Base-by-base conservation (phyloP, 2,888 invertebrate genomes). In the Ferrisia virgata region DNA sequence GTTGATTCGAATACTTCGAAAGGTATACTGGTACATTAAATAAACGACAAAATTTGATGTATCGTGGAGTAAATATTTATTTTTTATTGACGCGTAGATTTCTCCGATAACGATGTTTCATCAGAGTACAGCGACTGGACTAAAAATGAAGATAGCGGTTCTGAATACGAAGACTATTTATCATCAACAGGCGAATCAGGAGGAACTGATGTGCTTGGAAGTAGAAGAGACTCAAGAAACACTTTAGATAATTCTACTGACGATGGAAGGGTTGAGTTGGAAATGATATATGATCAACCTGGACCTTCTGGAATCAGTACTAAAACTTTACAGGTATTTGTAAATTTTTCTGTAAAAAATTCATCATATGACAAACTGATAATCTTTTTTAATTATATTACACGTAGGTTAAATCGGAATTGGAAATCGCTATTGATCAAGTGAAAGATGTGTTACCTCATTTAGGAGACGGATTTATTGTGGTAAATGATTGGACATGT, bases 381-480 rank as follows among this genome's bases (percentile, higher is more conserved):
- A 25, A 31, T 43, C 28, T 43, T 47, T 47, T n/a, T 76, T 13
- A 8, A 15, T 2, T 43, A 40, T 36, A 18, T 79, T 5, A 47
- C n/a, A n/a, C n/a, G 28, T 33, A 40, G 43, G n/a, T 79, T 43
- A 22, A 13, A 39, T 53, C 58, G 5, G 58, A 86, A 86, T 89
- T 87, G 86, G 91, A 85, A 87, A 89, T 88, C 88, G 88, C 92
- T 64, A 91, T 94, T 31, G 90, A 90, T 31, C 91, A 92, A 89
- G 93, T 95, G 0, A 92, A 92, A 87, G 94, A 94, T 87, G 89
- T 97, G 85, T 89, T 98, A 72, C 95, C 95, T 1, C 92, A 96
- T 89, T 90, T 96, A 79, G 96, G 96, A 0, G 94, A 94, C 87
- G 95, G 91, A 40, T 92, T 92, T 87, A 90, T 93, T 82, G 89